phyloP scores from a whole-genome alignment of 1,140 invertebrate species.

The Calephelis virginiensis region DNA sequence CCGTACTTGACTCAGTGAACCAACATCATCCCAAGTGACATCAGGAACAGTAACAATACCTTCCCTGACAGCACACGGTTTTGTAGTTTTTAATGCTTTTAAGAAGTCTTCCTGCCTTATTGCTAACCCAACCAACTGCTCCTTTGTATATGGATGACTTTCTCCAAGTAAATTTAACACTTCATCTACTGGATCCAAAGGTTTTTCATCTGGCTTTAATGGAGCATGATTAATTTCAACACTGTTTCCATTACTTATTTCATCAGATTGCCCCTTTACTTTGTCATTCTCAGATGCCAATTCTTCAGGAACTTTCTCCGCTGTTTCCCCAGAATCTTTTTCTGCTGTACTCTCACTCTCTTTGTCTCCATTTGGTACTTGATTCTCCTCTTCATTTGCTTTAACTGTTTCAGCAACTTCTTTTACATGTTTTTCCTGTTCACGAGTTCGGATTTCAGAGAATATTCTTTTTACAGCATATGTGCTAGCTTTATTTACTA shows the following conservation, averaged over 20 bases:
- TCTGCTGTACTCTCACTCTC: slow-evolving; percentile 31
- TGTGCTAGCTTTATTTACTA: slow-evolving; percentile 92
- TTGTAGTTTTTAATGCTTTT: slow-evolving; percentile 88
- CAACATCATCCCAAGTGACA: slow-evolving; percentile 98
- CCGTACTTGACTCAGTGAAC: slow-evolving; percentile 92
- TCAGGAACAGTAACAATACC: slow-evolving; percentile 98
- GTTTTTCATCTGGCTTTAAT: slow-evolving; percentile 34
- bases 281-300: slow-evolving; percentile 33
- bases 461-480: slow-evolving; percentile 86
- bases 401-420: slow-evolving; percentile 33
- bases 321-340: slow-evolving; percentile 33
- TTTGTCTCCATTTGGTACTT: slow-evolving; percentile 60
- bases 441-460: slow-evolving; percentile 46
- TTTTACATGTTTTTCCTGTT: slow-evolving; percentile 34
- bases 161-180: slow-evolving; percentile 60
- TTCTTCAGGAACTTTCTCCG: slow-evolving; percentile 31
- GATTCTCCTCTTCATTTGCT: slow-evolving; percentile 33
- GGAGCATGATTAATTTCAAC: slow-evolving; percentile 37
- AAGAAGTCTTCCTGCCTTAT: slow-evolving; percentile 88
- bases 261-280: slow-evolving; percentile 27
- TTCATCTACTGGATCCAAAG: slow-evolving; percentile 52
- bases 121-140: slow-evolving; percentile 81
- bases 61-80: slow-evolving; percentile 97
- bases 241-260: slow-evolving; percentile 29
- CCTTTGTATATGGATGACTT: slow-evolving; percentile 75